These are phyloP conservation scores for Artemia franciscana DNA, from an alignment of 1,140 invertebrate species.

Conservation along the genomic window DNA sequence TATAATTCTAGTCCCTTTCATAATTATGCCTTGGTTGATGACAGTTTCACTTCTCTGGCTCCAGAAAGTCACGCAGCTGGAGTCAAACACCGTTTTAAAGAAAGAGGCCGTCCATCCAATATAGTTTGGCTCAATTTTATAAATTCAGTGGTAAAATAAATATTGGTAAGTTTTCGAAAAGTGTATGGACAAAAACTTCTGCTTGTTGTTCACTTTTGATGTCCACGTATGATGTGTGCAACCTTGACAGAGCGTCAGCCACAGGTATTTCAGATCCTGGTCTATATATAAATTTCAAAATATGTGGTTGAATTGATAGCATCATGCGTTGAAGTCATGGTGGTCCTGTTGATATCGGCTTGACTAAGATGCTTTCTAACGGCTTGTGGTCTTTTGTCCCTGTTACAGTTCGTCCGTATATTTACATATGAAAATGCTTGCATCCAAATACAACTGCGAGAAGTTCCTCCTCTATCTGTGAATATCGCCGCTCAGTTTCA, in stretches of 20 bases:
- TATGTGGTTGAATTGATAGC: not conserved
- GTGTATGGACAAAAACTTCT: not conserved
- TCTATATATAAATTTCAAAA: no score
- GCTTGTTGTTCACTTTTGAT: not conserved
- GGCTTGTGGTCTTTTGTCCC: constrained; percentile 23
- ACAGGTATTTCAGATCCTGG: no score
- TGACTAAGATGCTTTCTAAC: constrained; percentile 16
- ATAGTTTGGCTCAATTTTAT: not conserved
- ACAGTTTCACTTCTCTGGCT: not conserved
- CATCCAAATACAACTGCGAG: constrained; percentile 15
- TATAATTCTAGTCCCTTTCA: not conserved
- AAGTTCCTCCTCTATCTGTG: constrained; percentile 17
- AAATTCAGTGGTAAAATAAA: not conserved
- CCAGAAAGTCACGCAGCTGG: not conserved
- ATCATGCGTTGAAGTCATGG: not conserved
- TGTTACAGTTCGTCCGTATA: not conserved
- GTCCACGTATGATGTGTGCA: not conserved
- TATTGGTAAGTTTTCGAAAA: not conserved
- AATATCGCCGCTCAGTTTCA: constrained; percentile 14
- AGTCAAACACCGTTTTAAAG: not conserved
- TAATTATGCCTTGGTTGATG: not conserved
- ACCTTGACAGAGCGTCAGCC: not conserved
- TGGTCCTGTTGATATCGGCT: not conserved
- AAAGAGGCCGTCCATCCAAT: not conserved
- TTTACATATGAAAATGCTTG: constrained; percentile 14